Conservation (phyloP, 2,888 invertebrate genomes). For the Acholoe squamosa region DNA sequence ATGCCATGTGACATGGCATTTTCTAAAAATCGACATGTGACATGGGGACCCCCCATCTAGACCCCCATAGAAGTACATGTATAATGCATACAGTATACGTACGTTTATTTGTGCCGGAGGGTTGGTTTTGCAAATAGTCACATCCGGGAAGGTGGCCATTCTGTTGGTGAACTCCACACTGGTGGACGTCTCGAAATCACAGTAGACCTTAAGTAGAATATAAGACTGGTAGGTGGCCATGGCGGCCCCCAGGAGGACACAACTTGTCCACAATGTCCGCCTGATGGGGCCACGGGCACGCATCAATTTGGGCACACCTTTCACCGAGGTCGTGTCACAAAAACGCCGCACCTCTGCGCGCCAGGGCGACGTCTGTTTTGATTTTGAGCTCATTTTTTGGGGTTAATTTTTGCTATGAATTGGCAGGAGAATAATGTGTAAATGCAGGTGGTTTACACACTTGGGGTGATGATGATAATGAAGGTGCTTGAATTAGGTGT, state of each 20-base stretch:
- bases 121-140: slow-evolving; percentile 54
- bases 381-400: background rate
- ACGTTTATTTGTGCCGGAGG: slow-evolving; percentile 51
- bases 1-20: no score
- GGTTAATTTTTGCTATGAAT: background rate
- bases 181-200: slow-evolving; percentile 56
- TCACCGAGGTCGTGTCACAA: slow-evolving; percentile 58
- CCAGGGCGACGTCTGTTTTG: background rate
- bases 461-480: background rate
- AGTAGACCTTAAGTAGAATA: slow-evolving; percentile 54
- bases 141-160: slow-evolving; percentile 20
- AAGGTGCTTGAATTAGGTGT: background rate
- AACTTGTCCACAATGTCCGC: slow-evolving; percentile 46
- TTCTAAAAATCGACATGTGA: no score
- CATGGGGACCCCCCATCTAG: no score
- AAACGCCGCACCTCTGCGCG: slow-evolving; percentile 35
- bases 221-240: slow-evolving; percentile 57
- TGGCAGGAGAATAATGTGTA: background rate
- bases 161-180: slow-evolving; percentile 51
- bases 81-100: no score
- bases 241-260: slow-evolving; percentile 48
- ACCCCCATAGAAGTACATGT: no score
- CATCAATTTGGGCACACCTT: slow-evolving; percentile 58
- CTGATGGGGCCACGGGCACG: slow-evolving; percentile 44
- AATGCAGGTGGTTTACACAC: background rate